Base-by-base conservation (phyloP, 92 coral and sea anemone species). In the Ricordea florida region DNA sequence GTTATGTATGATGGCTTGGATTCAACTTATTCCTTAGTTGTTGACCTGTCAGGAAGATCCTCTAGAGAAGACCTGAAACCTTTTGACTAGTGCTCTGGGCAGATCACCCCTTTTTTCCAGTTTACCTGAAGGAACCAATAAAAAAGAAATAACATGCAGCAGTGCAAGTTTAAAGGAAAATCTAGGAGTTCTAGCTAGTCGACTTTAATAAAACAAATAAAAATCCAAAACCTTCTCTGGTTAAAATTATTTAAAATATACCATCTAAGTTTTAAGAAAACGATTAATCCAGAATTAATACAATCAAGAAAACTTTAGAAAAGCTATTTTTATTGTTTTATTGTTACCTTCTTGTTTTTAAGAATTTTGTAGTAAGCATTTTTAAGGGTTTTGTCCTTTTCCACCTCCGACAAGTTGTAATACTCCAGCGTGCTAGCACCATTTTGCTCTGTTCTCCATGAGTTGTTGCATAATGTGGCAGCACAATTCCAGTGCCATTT, bases 401-500 rank as follows among this genome's bases (percentile, higher is more conserved):
- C 71, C 5, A 45, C 31, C 29, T 66, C 73, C 53, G 57, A 24
- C 17, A 65, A 40, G 24, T 45, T 43, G 29, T 57, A 57, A 38
- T 57, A 38, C 29, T 57, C 29, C 65, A 57, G 65, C 65, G 24
- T 57, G 34, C 35, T 38, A 57, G 35, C 65, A 57, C 29, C 29
- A 24, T 38, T 33, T 24, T 57, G 47, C 38, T 50, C 23, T 26
- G 69, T 62, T 35, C 69, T 35, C 18, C 28, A 62, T 15, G 49
- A 28, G 42, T 62, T 36, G 26, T 36, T 62, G 23, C 69, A 62
- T 40, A 62, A 62, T 13, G 44, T 22, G 7, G 42, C 42, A 11
- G 72, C 40, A 61, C 73, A 61, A 29, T 74, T 61, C 81, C 73
- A 74, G 33, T 74, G 81, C 81, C 81, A 74, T 28, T 61, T 41